Evolutionary conservation across 2,113 vertebrate genomes (phyloP), one percentile per base, ranked within the genome.

Genomic region (Percopsis transmontana): DNA sequence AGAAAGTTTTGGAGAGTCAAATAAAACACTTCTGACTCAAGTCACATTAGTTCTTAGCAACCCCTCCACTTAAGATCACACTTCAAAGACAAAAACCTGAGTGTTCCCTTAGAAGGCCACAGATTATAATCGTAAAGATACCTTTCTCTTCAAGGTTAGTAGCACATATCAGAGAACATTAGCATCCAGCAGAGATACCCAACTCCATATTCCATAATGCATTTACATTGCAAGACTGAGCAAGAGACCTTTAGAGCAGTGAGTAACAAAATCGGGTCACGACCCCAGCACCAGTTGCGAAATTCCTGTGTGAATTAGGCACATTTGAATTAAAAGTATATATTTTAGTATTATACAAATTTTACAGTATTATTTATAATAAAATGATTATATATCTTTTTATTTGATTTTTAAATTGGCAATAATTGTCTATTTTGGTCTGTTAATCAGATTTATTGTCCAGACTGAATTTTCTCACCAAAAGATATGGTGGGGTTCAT

Each of bases 71-170:
- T 48, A 61, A 76, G 65, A 68, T 77, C 72, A 69, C 79, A 69
- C 83, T 83, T 87, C 79, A 85, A 80, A 90, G 77, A 84, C 59
- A 47, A 38, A 47, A 63, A 71, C 57, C 57, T 33, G 68, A 80
- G 67, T 62, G 76, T 75, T 70, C 71, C 82, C 64, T 68, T 68
- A 65, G 72, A 80, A 77, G 82, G 78, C 66, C 68, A 79, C 45
- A 79, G 73, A 81, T 84, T 71, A 71, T 73, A 68, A 85, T 80
- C 82, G 38, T 55, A 65, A 66, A 24, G 63, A 67, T 58, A 66
- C 24, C 48, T 81, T 59, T 79, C 48, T 70, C 52, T 80, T 68
- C 70, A 81, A 68, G 54, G 63, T 72, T 75, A 77, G 77, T 70
- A 74, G 58, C 66, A 57, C 66, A 71, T 47, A 76, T 81, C 81